A percentile compares a stretch with the other conserved stretches of the same genome.
phyloP scores from a whole-genome alignment of 2,888 invertebrate genomes.

The Colostygia pectinataria region DNA sequence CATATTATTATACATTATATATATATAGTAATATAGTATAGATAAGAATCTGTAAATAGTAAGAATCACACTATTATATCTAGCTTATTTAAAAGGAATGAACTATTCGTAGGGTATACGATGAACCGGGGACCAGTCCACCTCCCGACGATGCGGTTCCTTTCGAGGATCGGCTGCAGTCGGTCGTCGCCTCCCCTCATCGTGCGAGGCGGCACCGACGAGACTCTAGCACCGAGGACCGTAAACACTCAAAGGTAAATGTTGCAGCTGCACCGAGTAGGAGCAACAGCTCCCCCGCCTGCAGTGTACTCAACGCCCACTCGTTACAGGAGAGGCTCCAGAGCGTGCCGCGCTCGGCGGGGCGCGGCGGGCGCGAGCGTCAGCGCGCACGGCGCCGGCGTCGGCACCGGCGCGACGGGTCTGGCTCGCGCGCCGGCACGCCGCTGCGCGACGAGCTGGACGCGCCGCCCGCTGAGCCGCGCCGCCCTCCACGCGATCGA shows the following conservation, averaged over 20 bases:
- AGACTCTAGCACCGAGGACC: slow-evolving; percentile 90
- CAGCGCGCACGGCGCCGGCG: slow-evolving; percentile 73
- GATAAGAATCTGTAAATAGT: too few species aligned
- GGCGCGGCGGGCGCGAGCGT: slow-evolving; percentile 56
- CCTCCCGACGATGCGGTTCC: slow-evolving; percentile 84
- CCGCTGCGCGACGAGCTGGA: slow-evolving; percentile 87
- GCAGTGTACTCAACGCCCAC: background rate
- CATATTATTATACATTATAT: too few species aligned
- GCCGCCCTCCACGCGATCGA: slow-evolving; percentile 85
- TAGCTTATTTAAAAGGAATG: background rate
- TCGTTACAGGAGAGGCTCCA: slow-evolving; percentile 62
- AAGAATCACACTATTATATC: too few species aligned
- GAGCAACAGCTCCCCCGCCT: background rate
- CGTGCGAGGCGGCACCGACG: slow-evolving; percentile 70
- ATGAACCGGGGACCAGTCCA: slow-evolving; percentile 84
- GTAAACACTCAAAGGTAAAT: slow-evolving; percentile 70
- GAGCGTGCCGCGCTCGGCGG: slow-evolving; percentile 60
- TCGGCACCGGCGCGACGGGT: slow-evolving; percentile 78
- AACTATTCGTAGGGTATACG: slow-evolving; percentile 63
- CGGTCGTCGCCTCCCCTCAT: slow-evolving; percentile 79
- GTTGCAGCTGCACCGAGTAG: background rate
- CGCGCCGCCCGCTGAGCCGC: slow-evolving; percentile 89
- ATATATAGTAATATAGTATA: too few species aligned
- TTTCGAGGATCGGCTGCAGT: slow-evolving; percentile 77
- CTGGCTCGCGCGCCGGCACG: slow-evolving; percentile 76